These are phyloP conservation scores for Zygothrica quintamaculata DNA, from an alignment of 2,888 invertebrate species.

Conservation along the genomic window DNA sequence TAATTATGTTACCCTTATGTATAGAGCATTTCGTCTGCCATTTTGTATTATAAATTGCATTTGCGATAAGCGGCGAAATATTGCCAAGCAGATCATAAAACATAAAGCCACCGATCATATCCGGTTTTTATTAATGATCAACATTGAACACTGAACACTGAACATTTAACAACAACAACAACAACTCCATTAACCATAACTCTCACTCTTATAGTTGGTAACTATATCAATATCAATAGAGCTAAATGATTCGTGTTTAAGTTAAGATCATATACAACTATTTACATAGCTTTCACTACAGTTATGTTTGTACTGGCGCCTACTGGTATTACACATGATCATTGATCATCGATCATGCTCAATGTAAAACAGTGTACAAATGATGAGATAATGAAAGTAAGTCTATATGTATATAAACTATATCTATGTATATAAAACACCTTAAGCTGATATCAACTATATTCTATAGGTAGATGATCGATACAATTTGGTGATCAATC, in stretches of 20 bases:
- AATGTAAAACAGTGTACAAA: slow-evolving; percentile 36
- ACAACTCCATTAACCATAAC: slow-evolving; percentile 36
- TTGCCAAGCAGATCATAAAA: slow-evolving; percentile 53
- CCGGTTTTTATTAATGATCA: slow-evolving; percentile 62
- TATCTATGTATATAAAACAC: too few relatives aligned
- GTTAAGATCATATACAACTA: slow-evolving; percentile 10
- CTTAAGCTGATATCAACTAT: not conserved
- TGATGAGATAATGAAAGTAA: slow-evolving; percentile 35
- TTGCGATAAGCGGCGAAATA: slow-evolving; percentile 73
- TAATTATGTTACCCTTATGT: slow-evolving; percentile 72
- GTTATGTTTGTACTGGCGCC: slow-evolving; percentile 56
- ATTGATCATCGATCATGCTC: slow-evolving; percentile 60
- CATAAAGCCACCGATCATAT: slow-evolving; percentile 59
- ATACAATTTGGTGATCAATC: slow-evolving; percentile 49
- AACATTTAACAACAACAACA: too few relatives aligned
- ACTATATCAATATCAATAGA: slow-evolving; percentile 41
- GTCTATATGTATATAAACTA: too few relatives aligned
- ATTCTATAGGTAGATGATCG: slow-evolving; percentile 26
- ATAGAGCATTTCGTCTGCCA: slow-evolving; percentile 63
- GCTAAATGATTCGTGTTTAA: slow-evolving; percentile 14
- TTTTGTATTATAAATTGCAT: slow-evolving; percentile 79
- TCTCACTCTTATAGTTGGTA: slow-evolving; percentile 5
- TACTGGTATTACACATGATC: slow-evolving; percentile 74
- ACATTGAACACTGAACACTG: too few relatives aligned
- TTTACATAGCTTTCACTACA: slow-evolving; percentile 1